Percentiles rank a stretch among this genome's conserved stretches.
phyloP scores from a whole-genome alignment of 2,888 invertebrate species.

The Ariolimax columbianus region DNA sequence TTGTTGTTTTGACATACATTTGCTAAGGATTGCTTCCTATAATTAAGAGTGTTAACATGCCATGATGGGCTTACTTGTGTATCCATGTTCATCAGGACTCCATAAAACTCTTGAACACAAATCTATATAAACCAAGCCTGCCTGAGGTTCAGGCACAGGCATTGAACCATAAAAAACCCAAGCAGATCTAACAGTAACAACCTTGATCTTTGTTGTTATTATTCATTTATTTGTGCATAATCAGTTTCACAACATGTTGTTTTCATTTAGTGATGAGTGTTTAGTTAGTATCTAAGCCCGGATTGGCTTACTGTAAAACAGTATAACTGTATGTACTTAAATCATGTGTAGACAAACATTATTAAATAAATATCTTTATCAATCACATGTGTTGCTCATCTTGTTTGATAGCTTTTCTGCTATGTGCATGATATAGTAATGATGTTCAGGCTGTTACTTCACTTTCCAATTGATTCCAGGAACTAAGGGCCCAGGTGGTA shows the following conservation, averaged over 20 bases:
- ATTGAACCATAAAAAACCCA: neutral
- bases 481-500: too few relatives aligned
- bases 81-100: neutral
- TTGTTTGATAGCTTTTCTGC: too few relatives aligned
- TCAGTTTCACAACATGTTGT: neutral
- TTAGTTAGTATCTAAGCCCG: conserved; percentile 8
- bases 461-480: too few relatives aligned
- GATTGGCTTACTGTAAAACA: conserved; percentile 31
- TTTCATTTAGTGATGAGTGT: conserved; percentile 10
- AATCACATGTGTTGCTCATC: neutral
- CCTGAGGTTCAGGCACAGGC: neutral
- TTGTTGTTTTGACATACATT: too few relatives aligned
- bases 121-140: neutral
- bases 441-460: too few relatives aligned
- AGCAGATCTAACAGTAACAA: neutral
- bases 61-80: neutral
- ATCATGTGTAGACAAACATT: conserved; percentile 29
- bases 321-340: conserved; percentile 27
- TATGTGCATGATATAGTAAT: too few relatives aligned
- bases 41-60: neutral
- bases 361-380: conserved; percentile 39
- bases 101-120: too few relatives aligned
- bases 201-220: conserved; percentile 3
- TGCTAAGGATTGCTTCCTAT: too few relatives aligned
- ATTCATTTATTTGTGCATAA: conserved; percentile 20